A percentile compares a stretch with the other conserved stretches of the same genome.
phyloP scores from a whole-genome alignment of 2,888 invertebrate genomes.

The Drosophila anomelani region DNA sequence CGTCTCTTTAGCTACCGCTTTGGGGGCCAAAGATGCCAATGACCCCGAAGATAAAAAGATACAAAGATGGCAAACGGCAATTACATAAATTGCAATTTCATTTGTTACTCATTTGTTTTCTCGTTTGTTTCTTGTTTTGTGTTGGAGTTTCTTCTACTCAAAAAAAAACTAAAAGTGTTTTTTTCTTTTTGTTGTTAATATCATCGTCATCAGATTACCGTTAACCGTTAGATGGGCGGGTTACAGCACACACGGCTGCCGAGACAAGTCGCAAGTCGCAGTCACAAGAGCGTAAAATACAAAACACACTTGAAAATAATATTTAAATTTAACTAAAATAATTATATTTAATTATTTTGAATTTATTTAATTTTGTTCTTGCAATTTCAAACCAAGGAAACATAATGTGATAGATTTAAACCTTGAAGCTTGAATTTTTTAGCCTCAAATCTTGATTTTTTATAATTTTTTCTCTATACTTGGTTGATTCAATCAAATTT shows the following conservation, averaged over 20 bases:
- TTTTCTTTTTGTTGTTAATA: slow-evolving; percentile 23
- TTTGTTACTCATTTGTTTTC: slow-evolving; percentile 42
- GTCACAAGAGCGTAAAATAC: slow-evolving; percentile 28
- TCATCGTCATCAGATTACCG: slow-evolving; percentile 56
- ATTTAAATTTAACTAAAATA: not conserved
- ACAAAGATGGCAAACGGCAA: slow-evolving; percentile 47
- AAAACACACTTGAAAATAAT: not conserved
- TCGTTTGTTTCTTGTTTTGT: slow-evolving; percentile 9
- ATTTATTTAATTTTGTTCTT: not conserved
- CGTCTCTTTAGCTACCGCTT: not conserved
- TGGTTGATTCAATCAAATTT: not conserved
- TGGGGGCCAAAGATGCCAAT: slow-evolving; percentile 30
- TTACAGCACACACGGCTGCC: slow-evolving; percentile 54
- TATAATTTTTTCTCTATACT: no score
- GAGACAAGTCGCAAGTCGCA: slow-evolving; percentile 30
- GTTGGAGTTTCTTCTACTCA: slow-evolving; percentile 21
- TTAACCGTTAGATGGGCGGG: slow-evolving; percentile 65
- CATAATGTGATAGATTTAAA: no score
- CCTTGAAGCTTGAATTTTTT: no score
- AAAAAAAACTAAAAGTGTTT: slow-evolving; percentile 22
- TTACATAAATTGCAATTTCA: slow-evolving; percentile 78
- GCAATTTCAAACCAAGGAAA: no score
- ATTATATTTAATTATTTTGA: not conserved
- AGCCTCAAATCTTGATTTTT: no score
- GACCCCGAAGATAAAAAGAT: slow-evolving; percentile 23